These are phyloP conservation scores for Odocoileus virginianus DNA, from an alignment of 2,113 vertebrate genomes.

Conservation along the genomic window DNA sequence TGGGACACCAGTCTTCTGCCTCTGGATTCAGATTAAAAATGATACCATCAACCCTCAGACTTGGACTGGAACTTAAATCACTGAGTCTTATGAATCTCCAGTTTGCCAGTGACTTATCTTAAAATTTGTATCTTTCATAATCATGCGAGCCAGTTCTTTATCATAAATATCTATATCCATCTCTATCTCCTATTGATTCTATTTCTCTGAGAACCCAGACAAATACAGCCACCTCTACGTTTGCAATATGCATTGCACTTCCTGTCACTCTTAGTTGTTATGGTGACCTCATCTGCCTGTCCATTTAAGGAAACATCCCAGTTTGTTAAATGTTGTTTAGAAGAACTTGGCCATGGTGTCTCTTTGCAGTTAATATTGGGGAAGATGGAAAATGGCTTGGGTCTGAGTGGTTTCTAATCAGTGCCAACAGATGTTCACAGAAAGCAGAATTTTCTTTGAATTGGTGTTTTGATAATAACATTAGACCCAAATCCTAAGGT, in stretches of 20 bases:
- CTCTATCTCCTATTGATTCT: neutral
- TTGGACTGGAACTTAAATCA: neutral
- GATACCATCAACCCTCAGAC: neutral
- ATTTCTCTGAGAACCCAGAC: neutral
- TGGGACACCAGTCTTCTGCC: neutral
- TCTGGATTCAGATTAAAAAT: neutral
- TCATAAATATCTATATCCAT: neutral
- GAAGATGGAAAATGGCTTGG: slow-evolving; percentile 62
- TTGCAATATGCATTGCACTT: neutral
- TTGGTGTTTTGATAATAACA: slow-evolving; percentile 77
- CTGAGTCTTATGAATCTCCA: neutral
- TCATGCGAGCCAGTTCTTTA: neutral
- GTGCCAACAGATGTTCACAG: slow-evolving; percentile 76
- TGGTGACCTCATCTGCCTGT: neutral
- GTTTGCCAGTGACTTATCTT: neutral
- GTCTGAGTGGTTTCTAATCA: slow-evolving; percentile 79
- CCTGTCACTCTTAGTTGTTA: neutral
- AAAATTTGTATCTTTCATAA: neutral
- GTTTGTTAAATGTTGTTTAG: slow-evolving; percentile 38
- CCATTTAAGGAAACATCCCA: neutral
- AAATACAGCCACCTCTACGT: neutral
- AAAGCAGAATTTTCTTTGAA: slow-evolving; percentile 73
- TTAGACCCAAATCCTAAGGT: slow-evolving; percentile 73
- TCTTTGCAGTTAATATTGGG: slow-evolving; percentile 72
- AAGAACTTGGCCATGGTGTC: slow-evolving; percentile 38